Evolutionary conservation across 2,797 vertebrate genomes (phyloP), one percentile per base, ranked within the genome.

Genomic region (Synaphobranchus kaupii): DNA sequence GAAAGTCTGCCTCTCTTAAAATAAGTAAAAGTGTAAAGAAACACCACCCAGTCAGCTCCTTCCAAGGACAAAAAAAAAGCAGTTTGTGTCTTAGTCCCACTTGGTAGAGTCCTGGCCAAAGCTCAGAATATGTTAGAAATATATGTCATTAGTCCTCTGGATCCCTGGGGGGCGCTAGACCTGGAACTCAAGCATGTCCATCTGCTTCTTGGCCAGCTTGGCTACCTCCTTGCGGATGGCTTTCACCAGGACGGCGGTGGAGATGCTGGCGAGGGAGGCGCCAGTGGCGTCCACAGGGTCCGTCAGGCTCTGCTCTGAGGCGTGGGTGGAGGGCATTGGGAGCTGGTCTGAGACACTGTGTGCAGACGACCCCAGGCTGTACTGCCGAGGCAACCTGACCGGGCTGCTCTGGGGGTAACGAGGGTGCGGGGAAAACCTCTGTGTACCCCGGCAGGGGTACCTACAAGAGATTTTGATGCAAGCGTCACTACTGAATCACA

Each of bases 121-220:
- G 58, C 54, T 60, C 66, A 86, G 76, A 68, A 50, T 88, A 83
- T 86, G 85, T 15, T 66, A 66, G 87, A 84, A 90, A 44, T 44
- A 48, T 39, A 25, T 87, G 28, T 54, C 13, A 60, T 52, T 87
- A 86, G 76, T 85, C 86, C 88, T 90, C 84, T 78, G 78, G 86
- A 89, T 86, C 92, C 87, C 50, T 60, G 71, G 60, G 85, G 86
- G 85, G 89, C 44, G 3, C 84, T 94, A 96, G 88, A 98, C 96
- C 93, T 98, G 97, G 93, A 99, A 99, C 92, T 99, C 98, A 93
- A 99, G 98, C 96, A 98, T 97, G 90, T 98, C 98, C 0, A 97
- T 98, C 91, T 99, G 98, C 92, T 99, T 99, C 95, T 98, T 98
- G 15, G 98, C 98, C 94, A 99, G 94, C 87, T 98, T 99, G 91